phyloP scores from a whole-genome alignment of 2,888 invertebrate species.

The Latrodectus hesperus region DNA sequence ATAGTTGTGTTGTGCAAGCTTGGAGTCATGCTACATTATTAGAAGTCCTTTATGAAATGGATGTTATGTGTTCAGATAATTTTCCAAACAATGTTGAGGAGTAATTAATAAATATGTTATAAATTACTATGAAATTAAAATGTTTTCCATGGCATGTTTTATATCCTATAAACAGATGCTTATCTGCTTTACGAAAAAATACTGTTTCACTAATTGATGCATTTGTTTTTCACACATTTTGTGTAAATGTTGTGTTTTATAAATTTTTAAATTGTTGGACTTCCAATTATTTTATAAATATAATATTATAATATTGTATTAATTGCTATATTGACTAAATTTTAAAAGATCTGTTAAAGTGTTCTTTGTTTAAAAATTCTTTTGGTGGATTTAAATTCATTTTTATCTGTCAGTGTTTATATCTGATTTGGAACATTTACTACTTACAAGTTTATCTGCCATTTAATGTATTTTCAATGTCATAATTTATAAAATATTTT shows the following conservation, averaged over 20 bases:
- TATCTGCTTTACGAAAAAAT: background rate
- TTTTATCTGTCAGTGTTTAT: too few relatives aligned
- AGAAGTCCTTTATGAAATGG: constrained; percentile 81
- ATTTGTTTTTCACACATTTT: background rate
- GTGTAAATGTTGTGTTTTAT: background rate
- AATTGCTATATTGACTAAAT: too few relatives aligned
- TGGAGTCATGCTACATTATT: constrained; percentile 94
- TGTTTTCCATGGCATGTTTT: background rate
- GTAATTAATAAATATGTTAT: background rate
- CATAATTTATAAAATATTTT: too few relatives aligned
- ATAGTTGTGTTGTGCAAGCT: constrained; percentile 95
- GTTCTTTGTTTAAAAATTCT: too few relatives aligned
- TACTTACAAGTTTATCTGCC: too few relatives aligned
- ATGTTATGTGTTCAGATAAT: constrained; percentile 44
- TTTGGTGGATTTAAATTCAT: too few relatives aligned
- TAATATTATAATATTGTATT: too few relatives aligned
- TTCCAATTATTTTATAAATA: too few relatives aligned
- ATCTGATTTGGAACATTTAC: too few relatives aligned
- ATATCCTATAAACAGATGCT: too few relatives aligned
- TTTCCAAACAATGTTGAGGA: constrained; percentile 14
- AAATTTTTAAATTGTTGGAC: background rate
- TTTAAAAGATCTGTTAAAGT: too few relatives aligned
- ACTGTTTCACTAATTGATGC: background rate
- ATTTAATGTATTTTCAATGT: too few relatives aligned
- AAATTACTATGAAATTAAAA: background rate